A percentile compares a stretch with the other conserved stretches of the same genome.
Conservation (phyloP, 2,888 invertebrate species). For the Idaea aversata region DNA sequence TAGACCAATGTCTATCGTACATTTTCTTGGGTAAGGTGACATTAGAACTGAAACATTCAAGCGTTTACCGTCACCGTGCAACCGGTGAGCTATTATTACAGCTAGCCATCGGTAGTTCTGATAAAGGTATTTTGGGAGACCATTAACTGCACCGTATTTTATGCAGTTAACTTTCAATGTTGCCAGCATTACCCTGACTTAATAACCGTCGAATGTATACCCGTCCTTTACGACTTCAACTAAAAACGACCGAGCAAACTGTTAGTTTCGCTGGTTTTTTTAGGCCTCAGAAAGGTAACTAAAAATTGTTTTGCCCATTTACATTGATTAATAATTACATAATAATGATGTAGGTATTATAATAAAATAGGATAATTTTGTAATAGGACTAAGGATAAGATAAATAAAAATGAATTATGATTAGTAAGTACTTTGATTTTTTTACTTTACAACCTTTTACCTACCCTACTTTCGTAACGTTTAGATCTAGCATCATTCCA, state of each 20-base stretch:
- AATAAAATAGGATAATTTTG: slow-evolving; percentile 25
- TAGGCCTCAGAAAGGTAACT: neutral
- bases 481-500: too few relatives aligned
- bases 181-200: neutral
- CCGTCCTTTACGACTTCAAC: neutral
- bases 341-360: slow-evolving; percentile 24
- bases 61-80: neutral
- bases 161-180: slow-evolving; percentile 14
- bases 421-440: neutral
- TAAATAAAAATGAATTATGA: neutral
- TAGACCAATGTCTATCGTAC: too few relatives aligned
- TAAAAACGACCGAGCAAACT: neutral
- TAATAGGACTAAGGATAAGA: slow-evolving; percentile 12
- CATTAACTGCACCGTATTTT: slow-evolving; percentile 17
- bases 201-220: neutral
- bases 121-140: neutral
- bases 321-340: neutral
- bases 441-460: too few relatives aligned
- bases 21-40: too few relatives aligned
- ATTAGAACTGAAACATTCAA: neutral
- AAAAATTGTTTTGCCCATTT: neutral
- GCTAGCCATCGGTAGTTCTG: neutral
- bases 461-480: too few relatives aligned
- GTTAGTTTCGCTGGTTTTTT: neutral
- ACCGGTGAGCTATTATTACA: neutral